A percentile compares a stretch with the other conserved stretches of the same genome.
Conservation (phyloP, 2,797 vertebrate genomes). For the Chlorospingus flavigularis region DNA sequence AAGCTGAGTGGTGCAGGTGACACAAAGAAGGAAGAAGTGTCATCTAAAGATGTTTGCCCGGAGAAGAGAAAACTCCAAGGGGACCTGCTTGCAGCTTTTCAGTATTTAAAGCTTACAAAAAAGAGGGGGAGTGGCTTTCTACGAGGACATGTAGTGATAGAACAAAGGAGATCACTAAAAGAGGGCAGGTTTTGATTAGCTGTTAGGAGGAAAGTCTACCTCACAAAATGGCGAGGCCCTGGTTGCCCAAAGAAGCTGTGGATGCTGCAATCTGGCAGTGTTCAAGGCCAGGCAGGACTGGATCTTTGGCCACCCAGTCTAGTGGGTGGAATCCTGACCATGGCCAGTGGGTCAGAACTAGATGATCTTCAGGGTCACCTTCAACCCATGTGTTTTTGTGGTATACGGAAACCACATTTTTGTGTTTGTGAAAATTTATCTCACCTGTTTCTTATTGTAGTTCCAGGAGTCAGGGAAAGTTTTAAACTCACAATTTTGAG, state of each 20-base stretch:
- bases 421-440: neutral
- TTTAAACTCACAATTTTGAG: neutral
- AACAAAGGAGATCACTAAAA: neutral
- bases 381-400: accelerated
- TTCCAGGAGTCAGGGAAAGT: neutral
- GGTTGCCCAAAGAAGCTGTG: neutral
- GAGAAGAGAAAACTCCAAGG: neutral
- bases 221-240: neutral
- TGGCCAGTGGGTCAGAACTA: accelerated
- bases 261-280: neutral
- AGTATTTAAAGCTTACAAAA: neutral
- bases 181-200: neutral
- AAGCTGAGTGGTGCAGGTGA: neutral
- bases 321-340: neutral
- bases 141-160: accelerated
- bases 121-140: neutral
- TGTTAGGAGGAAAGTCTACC: neutral
- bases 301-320: neutral
- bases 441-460: neutral
- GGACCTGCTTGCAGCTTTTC: neutral
- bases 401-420: neutral
- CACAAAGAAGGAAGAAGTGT: neutral
- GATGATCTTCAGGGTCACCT: neutral
- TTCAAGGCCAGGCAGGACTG: neutral
- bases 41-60: neutral